These are phyloP conservation scores for Dolomedes plantarius DNA, from an alignment of 2,888 invertebrate species.

Conservation along the genomic window DNA sequence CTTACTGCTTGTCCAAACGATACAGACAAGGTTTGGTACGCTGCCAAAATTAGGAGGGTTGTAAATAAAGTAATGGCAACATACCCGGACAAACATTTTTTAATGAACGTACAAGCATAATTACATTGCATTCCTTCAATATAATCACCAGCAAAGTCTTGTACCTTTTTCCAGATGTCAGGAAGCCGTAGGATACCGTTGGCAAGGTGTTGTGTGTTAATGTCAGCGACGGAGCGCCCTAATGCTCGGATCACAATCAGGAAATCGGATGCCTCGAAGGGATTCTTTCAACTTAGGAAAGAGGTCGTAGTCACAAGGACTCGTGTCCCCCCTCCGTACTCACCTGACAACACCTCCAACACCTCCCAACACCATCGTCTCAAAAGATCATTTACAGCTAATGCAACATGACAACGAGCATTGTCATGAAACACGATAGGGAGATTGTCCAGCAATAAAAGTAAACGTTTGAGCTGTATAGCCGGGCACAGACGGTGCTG, in stretches of 20 bases:
- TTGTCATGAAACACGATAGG: too few relatives aligned
- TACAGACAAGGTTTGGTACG: too few relatives aligned
- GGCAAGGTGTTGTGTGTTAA: constrained; percentile 29
- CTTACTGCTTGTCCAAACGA: too few relatives aligned
- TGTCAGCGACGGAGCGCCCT: constrained; percentile 8
- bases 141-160: background rate
- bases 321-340: too few relatives aligned
- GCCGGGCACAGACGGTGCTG: too few relatives aligned
- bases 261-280: constrained; percentile 19
- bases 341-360: too few relatives aligned
- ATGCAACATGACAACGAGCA: background rate
- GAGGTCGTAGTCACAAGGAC: constrained; percentile 13
- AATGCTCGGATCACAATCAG: constrained; percentile 7
- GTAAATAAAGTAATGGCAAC: too few relatives aligned
- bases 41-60: too few relatives aligned
- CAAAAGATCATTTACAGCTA: background rate
- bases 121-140: constrained; percentile 9
- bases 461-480: too few relatives aligned
- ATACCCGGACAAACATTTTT: background rate
- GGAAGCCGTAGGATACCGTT: constrained; percentile 18
- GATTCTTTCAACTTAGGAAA: constrained; percentile 15
- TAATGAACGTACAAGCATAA: constrained; percentile 12
- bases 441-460: too few relatives aligned
- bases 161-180: constrained; percentile 1
- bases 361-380: background rate